Conservation (phyloP, 2,797 vertebrate species). For the Cossypha polioptera region DNA sequence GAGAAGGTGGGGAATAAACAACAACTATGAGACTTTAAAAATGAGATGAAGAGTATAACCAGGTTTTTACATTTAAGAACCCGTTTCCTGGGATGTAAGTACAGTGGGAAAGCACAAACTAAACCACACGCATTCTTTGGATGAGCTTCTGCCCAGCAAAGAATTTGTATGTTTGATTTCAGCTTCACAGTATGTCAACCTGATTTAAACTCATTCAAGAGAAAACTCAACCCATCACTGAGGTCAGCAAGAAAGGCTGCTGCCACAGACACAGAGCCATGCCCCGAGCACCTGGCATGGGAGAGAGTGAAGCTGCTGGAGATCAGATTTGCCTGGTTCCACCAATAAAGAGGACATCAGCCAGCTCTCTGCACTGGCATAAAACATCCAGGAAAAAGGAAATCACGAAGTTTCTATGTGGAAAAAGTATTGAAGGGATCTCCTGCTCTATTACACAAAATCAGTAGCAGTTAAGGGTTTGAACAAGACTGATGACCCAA, state of each 20-base stretch:
- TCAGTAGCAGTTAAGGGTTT: neutral
- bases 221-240: neutral
- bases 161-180: neutral
- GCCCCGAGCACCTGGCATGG: neutral
- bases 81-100: neutral
- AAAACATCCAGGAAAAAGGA: neutral
- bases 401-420: neutral
- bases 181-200: neutral
- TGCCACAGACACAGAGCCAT: neutral
- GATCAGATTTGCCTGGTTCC: neutral
- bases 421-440: neutral
- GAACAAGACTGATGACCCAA: neutral
- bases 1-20: neutral
- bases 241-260: neutral
- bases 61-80: neutral
- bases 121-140: neutral
- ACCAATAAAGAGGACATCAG: neutral
- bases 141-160: neutral
- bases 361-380: neutral
- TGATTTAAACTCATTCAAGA: neutral
- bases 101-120: neutral
- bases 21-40: neutral
- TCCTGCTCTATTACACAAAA: neutral
- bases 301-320: neutral
- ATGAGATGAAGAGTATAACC: neutral